Base-by-base conservation (phyloP, 2,888 invertebrate species). In the Rotaria socialis region DNA sequence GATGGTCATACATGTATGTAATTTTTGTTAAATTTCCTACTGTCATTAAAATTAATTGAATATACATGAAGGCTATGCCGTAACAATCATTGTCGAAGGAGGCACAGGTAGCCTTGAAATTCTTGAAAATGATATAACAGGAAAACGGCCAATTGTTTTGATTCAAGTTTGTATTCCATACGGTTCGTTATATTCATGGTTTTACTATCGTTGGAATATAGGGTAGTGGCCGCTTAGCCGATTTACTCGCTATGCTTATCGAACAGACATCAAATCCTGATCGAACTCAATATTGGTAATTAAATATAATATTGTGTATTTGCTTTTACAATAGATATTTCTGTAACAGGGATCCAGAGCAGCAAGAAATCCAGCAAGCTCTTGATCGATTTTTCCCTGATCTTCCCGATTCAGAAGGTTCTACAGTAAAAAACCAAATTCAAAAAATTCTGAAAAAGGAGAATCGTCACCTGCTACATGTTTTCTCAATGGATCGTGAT, bases 141-240 rank as follows among this genome's bases (percentile, higher is more conserved):
- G 5, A 11, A 0, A 80, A 47, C 80, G 80, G 6, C 47, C 80
- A 1, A 47, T 80, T n/a, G 80, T 80, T 11, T n/a, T 80, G 7
- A 80, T 80, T n/a, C 80, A 80, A 47, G 80, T 80, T 24, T n/a
- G 43, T 43, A 47, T n/a, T 24, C 43, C 4, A 35, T 14, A 35
- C 6, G 4, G 1, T 19, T 19, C 19, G 0, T 55, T 10, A 16
- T 4, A 19, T 7, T 55, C 22, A 1, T 7, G 3, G 19, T 19
- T 19, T 22, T 27, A 4, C 11, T 27, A 27, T 27, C 67, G 24
- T 67, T 35, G 14, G 4, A 22, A 22, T 80, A 47, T 47, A 80
- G 80, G 80, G 47, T 10, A 80, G 80, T 47, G 80, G 80, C 22
- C 80, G 80, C 24, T 7, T 80, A n/a, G 47, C 80, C 11, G 80